These are phyloP conservation scores for Phylloscopus trochiloides DNA, from an alignment of 2,113 vertebrate genomes.

Conservation along the genomic window DNA sequence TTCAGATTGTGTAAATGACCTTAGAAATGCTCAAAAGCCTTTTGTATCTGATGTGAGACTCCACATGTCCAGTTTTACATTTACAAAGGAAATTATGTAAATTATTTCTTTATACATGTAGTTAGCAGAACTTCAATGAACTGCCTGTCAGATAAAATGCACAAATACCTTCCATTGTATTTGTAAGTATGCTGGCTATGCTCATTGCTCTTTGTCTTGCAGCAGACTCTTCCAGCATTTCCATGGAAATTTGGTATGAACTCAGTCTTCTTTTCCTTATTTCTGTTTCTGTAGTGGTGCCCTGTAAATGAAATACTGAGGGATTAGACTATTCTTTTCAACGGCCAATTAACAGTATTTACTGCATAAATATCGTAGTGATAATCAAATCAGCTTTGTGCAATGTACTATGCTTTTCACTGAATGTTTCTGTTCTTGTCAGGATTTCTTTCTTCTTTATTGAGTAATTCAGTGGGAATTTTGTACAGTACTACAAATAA, in stretches of 20 bases:
- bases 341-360: background rate
- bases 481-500: background rate
- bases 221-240: slow-evolving; percentile 82
- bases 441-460: background rate
- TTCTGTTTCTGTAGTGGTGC: slow-evolving; percentile 86
- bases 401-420: background rate
- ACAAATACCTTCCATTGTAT: slow-evolving; percentile 90
- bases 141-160: background rate
- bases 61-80: background rate
- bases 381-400: slow-evolving; percentile 21
- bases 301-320: slow-evolving; percentile 76
- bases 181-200: slow-evolving; percentile 91
- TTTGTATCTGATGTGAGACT: background rate
- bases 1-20: background rate
- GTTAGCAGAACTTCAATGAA: background rate
- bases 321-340: slow-evolving; percentile 53
- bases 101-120: background rate
- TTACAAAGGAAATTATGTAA: background rate
- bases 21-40: background rate
- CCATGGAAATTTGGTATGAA: slow-evolving; percentile 83
- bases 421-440: background rate
- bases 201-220: slow-evolving; percentile 88
- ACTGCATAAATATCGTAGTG: background rate
- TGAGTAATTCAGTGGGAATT: background rate
- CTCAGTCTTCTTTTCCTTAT: slow-evolving; percentile 81